Evolutionary conservation across 2,797 vertebrate genomes (phyloP), one percentile per base, ranked within the genome.

Genomic region (Apogon talboti): DNA sequence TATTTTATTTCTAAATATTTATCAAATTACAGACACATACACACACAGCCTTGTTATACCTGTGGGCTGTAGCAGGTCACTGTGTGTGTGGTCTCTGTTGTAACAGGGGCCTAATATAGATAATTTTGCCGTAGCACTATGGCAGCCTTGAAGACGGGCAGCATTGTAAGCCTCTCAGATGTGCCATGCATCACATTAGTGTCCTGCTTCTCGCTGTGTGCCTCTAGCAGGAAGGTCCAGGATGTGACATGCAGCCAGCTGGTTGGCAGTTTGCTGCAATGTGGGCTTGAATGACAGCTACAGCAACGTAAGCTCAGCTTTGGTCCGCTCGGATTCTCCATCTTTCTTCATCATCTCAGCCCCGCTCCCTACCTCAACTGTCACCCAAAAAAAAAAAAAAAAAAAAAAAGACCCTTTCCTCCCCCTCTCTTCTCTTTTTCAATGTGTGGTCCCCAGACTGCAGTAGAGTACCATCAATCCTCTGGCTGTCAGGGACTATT

Each of bases 401-500:
- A 37, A 56, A 58, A 52, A 41, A 55, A 35, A 49, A 48, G 57
- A 40, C 57, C 72, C 9, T 18, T 52, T 35, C 3, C 9, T 18
- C 49, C 11, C 30, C 28, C 16, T 35, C 9, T 45, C 2, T 33
- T 43, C 58, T 37, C 35, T 11, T n/a, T 16, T 48, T 51, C 49
- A 68, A 21, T 54, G 15, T 78, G 63, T 78, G 79, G 81, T 90
- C 71, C 82, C 59, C 67, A 74, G 75, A 74, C 82, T 53, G 79
- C 76, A 75, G 76, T 48, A 71, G 75, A 38, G 21, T 64, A 69
- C 79, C 74, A 87, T 85, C 85, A 85, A 87, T 91, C 81, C 82
- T 87, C 68, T 4, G 13, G 58, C 79, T 89, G 82, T 87, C 82
- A 87, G 53, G 63, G 44, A 70, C 62, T 63, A 33, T 70, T 79